Base-by-base conservation (phyloP, 2,888 invertebrate genomes). In the Ichneumon xanthorius region DNA sequence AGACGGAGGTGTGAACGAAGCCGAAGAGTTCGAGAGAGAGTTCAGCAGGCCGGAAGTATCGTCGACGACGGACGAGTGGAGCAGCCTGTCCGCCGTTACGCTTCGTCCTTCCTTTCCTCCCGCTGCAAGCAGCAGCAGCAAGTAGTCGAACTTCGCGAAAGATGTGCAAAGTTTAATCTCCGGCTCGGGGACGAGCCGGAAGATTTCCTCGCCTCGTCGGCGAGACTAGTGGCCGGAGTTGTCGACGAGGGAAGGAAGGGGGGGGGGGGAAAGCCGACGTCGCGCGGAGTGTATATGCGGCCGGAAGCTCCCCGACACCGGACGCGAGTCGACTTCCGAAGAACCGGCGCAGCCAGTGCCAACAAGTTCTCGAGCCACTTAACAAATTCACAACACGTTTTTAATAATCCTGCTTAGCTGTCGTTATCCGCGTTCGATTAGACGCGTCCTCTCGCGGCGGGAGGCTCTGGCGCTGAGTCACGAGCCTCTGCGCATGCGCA, bases 341-440 rank as follows among this genome's bases (percentile, higher is more conserved):
- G 11, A 53, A 67, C 40, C 48, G 19, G 30, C 55, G n/a, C 55
- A 33, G 50, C 22, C 19, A 30, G 30, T 22, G 67, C 22, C 9
- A n/a, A 33, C 65, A 30, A 65, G 61, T 68, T 26, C 40, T 71
- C 70, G 11, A 22, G 33, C 33, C 30, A 53, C 70, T 33, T 65
- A 30, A 50, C 63, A 33, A 53, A 86, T 87, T 86, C 86, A 67
- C 71, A 68, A 45, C 86, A 86, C 86, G 87, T 80, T 87, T 87
- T 87, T 87, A 86, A 87, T 86, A 86, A 85, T 78, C 75, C 71
- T 73, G 55, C 61, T 55, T 63, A 40, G 58, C 22, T 26, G 61
- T 37, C 22, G 30, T 63, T 30, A 7, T 16, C 11, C 33, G 61
- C 30, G 61, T 63, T 30, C 30, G 30, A 63, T 63, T 63, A 0